Conservation (phyloP, 2,888 invertebrate species). For the Caenorhabditis sp. region DNA sequence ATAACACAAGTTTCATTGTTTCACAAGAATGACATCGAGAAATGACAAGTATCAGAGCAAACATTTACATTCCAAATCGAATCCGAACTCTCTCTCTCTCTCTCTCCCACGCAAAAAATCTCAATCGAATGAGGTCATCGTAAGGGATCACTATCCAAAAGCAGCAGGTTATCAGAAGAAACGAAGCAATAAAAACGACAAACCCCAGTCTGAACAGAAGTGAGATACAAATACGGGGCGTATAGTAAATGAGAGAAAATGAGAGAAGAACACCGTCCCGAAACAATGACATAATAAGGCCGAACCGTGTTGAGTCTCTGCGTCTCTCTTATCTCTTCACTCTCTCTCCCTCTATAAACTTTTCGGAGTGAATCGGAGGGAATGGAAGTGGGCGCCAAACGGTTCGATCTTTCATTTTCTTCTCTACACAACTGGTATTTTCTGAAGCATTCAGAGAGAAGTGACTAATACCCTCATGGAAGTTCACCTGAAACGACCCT, state of each 20-base stretch:
- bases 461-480: constrained; percentile 24
- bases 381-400: constrained; percentile 41
- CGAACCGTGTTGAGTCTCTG: constrained; percentile 22
- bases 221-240: constrained; percentile 1
- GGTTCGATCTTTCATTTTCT: constrained; percentile 44
- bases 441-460: background rate
- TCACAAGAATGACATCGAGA: background rate
- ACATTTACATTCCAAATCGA: constrained; percentile 1
- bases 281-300: constrained; percentile 56
- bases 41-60: constrained; percentile 51
- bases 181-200: constrained; percentile 18
- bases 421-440: constrained; percentile 51
- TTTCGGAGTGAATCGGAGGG: constrained; percentile 1
- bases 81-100: background rate
- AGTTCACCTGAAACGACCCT: constrained; percentile 28
- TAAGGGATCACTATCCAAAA: background rate
- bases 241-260: constrained; percentile 10
- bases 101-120: background rate
- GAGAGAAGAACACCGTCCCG: constrained; percentile 46
- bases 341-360: constrained; percentile 18
- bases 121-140: background rate
- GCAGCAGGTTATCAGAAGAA: background rate
- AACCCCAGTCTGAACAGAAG: background rate
- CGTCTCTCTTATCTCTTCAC: constrained; percentile 39
- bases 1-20: background rate